Evolutionary conservation across 2,888 invertebrate species (phyloP), one percentile per base, ranked within the genome.

Genomic region (Sipha maydis): DNA sequence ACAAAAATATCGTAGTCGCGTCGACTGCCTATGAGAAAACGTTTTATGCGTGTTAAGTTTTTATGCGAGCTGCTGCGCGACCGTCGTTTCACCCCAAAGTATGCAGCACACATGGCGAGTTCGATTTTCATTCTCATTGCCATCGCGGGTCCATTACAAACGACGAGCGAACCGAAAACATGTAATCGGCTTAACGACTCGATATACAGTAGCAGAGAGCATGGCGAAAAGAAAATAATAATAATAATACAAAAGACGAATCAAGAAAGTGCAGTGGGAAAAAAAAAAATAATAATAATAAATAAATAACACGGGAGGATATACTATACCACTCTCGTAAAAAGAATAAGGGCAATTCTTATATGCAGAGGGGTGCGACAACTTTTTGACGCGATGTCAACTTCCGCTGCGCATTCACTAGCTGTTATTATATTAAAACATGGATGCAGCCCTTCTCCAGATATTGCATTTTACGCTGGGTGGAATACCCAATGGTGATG

Each of bases 101-200:
- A 14, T 48, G 61, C 71, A 4, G 28, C 4, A 38, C 67, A 69
- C 78, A 69, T 71, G 67, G 85, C 21, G 31, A 80, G 80, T 86
- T 80, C 25, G 38, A 54, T 86, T 61, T 80, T 86, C 17, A 41
- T 69, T 85, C 67, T 79, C 85, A 76, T 76, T 28, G 76, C 28
- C 28, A 48, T 28, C 28, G 54, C 73, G 41, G 34, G 77, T 79
- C 78, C 34, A n/a, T 71, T 73, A 86, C 71, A 54, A 71, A 78
- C 34, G 28, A 21, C 86, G 80, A 73, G 38, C 28, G 80, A 88
- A 82, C 79, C 69, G 86, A 75, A 80, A 85, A 88, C 31, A 75
- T 82, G 75, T 88, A 88, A 88, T 88, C 86, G 86, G 86, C 86
- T 88, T 88, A 88, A 41, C 73, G 61, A 78, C 34, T 71, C 28